Conservation (phyloP, 2,113 vertebrate genomes). For the Proteles cristata region DNA sequence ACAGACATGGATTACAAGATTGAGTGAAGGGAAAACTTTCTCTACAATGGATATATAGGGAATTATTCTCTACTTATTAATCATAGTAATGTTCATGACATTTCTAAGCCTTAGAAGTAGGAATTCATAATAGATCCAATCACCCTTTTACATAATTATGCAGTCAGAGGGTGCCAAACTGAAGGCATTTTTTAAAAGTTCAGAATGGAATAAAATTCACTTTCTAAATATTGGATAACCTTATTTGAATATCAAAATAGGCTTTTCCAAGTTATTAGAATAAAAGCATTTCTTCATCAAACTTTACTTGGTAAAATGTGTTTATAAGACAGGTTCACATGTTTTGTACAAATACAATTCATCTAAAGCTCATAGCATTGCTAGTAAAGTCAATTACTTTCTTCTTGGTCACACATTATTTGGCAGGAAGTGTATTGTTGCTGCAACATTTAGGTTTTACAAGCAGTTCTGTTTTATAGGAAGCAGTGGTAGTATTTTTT, state of each 20-base stretch:
- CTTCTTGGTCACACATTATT: constrained; percentile 25
- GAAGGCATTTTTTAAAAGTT: constrained; percentile 13
- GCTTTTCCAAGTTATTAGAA: neutral
- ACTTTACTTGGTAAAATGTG: neutral
- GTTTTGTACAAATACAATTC: constrained; percentile 33
- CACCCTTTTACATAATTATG: neutral
- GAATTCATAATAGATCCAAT: neutral
- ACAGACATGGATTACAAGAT: neutral
- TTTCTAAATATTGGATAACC: constrained; percentile 9
- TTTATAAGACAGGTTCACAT: neutral
- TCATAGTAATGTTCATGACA: constrained; percentile 23
- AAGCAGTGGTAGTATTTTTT: constrained; percentile 61
- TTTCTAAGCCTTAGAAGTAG: neutral
- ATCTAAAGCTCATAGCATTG: constrained; percentile 38
- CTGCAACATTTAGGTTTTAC: constrained; percentile 76
- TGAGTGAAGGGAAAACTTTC: neutral
- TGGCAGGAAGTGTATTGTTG: constrained; percentile 51
- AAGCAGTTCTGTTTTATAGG: constrained; percentile 23
- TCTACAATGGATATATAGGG: neutral
- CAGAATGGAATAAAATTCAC: neutral
- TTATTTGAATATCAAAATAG: constrained; percentile 23
- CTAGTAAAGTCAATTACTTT: constrained; percentile 59
- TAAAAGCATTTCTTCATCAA: constrained; percentile 10
- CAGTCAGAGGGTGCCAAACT: neutral
- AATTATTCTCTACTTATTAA: neutral